Percentiles rank a stretch among this genome's conserved stretches.
Evolutionary conservation across 2,888 invertebrate species (phyloP).

Genomic region (Liodrosophila aerea): DNA sequence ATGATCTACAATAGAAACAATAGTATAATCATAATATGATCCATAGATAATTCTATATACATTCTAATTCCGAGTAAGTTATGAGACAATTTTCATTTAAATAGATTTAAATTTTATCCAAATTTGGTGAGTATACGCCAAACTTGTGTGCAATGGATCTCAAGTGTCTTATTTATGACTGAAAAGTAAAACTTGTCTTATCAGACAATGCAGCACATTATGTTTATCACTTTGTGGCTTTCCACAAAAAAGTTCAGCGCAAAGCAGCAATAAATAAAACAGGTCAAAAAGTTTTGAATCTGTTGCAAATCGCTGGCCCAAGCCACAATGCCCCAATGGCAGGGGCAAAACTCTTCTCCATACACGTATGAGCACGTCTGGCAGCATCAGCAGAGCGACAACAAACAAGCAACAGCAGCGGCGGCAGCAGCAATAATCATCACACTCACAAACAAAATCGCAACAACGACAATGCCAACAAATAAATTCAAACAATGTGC

Average conservation of each 20-base stretch:
- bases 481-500: constrained; percentile 78
- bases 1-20: too few species aligned
- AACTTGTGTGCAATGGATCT: too few species aligned
- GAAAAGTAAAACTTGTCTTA: background rate
- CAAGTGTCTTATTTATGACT: constrained; percentile 8
- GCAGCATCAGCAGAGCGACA: constrained; percentile 31
- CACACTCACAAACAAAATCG: constrained; percentile 62
- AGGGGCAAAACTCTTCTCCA: background rate
- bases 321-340: constrained; percentile 46
- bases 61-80: too few species aligned
- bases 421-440: constrained; percentile 64
- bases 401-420: constrained; percentile 19
- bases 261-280: constrained; percentile 62
- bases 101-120: too few species aligned
- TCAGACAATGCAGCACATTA: constrained; percentile 2
- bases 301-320: constrained; percentile 57
- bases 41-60: too few species aligned
- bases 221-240: constrained; percentile 33
- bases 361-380: constrained; percentile 63
- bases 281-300: constrained; percentile 46
- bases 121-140: too few species aligned
- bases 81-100: too few species aligned
- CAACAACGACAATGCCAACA: constrained; percentile 65
- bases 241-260: constrained; percentile 26
- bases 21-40: too few species aligned